Evolutionary conservation across 1,140 invertebrate species (phyloP).

Genomic region (Sipha flava): DNA sequence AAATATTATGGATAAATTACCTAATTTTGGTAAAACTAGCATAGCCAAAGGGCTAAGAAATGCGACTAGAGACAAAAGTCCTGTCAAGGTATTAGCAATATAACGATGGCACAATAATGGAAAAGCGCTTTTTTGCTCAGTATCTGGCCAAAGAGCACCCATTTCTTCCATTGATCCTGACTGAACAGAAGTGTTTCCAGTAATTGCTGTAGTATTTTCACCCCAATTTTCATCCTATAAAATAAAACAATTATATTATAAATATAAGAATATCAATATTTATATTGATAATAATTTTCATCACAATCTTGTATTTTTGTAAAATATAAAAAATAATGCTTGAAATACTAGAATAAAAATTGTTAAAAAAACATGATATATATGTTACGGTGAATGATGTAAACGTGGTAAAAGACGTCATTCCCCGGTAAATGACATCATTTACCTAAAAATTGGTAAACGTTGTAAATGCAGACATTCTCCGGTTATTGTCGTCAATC

Average conservation of each 20-base stretch:
- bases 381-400: too few species aligned
- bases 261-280: background rate
- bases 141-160: constrained; percentile 63
- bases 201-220: constrained; percentile 93
- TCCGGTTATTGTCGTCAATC: too few species aligned
- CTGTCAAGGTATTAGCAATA: constrained; percentile 64
- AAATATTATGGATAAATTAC: constrained; percentile 35
- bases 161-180: constrained; percentile 88
- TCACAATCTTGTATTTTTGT: too few species aligned
- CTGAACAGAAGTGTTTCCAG: constrained; percentile 90
- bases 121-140: constrained; percentile 59
- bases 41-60: constrained; percentile 89
- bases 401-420: too few species aligned
- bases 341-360: too few species aligned
- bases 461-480: too few species aligned
- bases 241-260: constrained; percentile 11
- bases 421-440: too few species aligned
- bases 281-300: background rate
- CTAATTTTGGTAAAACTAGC: constrained; percentile 82
- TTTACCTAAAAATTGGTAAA: too few species aligned
- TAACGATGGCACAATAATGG: constrained; percentile 70
- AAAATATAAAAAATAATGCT: too few species aligned
- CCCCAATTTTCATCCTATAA: constrained; percentile 93
- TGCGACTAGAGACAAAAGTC: constrained; percentile 66
- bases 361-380: too few species aligned